Percentiles rank a stretch among this genome's conserved stretches.
phyloP scores from a whole-genome alignment of 2,888 invertebrate genomes.

The Apantesis nais region DNA sequence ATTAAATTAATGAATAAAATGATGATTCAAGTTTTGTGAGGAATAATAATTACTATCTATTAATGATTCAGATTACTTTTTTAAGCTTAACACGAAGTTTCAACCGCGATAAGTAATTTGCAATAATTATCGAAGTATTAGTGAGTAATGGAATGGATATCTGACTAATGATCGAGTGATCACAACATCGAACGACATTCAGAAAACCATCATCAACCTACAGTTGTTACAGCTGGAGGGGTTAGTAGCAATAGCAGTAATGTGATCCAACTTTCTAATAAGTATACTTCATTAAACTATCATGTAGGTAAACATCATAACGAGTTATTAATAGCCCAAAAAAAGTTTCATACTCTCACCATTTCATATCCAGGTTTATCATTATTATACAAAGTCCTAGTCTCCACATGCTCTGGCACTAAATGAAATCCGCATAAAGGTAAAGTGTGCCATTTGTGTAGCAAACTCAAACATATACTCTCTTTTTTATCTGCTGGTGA shows the following conservation, averaged over 20 bases:
- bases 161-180: too few species aligned
- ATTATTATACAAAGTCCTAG: slow-evolving; percentile 90
- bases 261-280: not conserved
- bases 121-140: too few species aligned
- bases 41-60: too few species aligned
- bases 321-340: too few species aligned
- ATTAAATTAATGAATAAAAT: too few species aligned
- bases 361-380: slow-evolving; percentile 87
- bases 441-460: slow-evolving; percentile 91
- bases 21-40: too few species aligned
- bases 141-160: too few species aligned
- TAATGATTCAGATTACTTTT: too few species aligned
- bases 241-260: not conserved
- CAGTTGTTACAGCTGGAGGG: not conserved
- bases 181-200: not conserved
- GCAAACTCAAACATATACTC: slow-evolving; percentile 90
- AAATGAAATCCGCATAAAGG: slow-evolving; percentile 91
- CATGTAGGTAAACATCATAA: too few species aligned
- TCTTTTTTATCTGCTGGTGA: slow-evolving; percentile 87
- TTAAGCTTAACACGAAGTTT: too few species aligned
- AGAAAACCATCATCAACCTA: not conserved
- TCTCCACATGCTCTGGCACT: slow-evolving; percentile 97
- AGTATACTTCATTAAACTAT: not conserved
- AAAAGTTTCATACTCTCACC: slow-evolving; percentile 40
- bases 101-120: too few species aligned